These are phyloP conservation scores for Drosophila quinaria DNA, from an alignment of 2,888 invertebrate species.

Conservation along the genomic window DNA sequence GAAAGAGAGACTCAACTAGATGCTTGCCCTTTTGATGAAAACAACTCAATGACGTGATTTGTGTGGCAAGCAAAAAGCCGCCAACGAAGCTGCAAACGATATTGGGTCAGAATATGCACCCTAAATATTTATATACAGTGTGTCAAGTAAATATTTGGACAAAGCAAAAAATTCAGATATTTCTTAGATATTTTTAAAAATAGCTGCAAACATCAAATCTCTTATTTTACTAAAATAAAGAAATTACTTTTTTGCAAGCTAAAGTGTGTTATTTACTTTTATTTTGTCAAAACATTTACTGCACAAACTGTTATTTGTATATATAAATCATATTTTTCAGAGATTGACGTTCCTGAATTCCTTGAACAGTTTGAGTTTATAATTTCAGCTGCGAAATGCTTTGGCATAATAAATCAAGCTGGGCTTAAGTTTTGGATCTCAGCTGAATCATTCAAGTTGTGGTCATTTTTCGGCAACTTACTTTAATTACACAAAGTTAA, in stretches of 20 bases:
- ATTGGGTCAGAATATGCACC: slow-evolving; percentile 40
- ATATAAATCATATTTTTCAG: slow-evolving; percentile 74
- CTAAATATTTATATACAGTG: not conserved
- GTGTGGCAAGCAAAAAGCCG: slow-evolving; percentile 60
- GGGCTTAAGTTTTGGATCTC: slow-evolving; percentile 53
- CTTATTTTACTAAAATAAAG: too few species aligned
- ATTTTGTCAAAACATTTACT: not conserved
- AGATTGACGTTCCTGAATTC: slow-evolving; percentile 79
- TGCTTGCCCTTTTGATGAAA: slow-evolving; percentile 83
- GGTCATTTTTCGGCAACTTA: slow-evolving; percentile 54
- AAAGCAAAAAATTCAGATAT: not conserved
- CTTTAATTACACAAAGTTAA: slow-evolving; percentile 73
- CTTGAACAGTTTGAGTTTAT: slow-evolving; percentile 34
- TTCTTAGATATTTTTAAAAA: not conserved
- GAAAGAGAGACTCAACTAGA: slow-evolving; percentile 29
- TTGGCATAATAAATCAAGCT: slow-evolving; percentile 83
- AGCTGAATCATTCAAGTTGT: slow-evolving; percentile 42
- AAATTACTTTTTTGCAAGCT: not conserved
- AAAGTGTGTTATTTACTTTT: not conserved
- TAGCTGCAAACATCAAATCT: not conserved
- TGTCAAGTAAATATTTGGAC: not conserved
- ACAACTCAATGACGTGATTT: slow-evolving; percentile 83
- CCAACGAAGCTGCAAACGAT: slow-evolving; percentile 67
- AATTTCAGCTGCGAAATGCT: slow-evolving; percentile 66
- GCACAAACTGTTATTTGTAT: slow-evolving; percentile 4